Evolutionary conservation across 2,888 invertebrate genomes (phyloP), one percentile per base, ranked within the genome.

Genomic region (Lissonota sp.): DNA sequence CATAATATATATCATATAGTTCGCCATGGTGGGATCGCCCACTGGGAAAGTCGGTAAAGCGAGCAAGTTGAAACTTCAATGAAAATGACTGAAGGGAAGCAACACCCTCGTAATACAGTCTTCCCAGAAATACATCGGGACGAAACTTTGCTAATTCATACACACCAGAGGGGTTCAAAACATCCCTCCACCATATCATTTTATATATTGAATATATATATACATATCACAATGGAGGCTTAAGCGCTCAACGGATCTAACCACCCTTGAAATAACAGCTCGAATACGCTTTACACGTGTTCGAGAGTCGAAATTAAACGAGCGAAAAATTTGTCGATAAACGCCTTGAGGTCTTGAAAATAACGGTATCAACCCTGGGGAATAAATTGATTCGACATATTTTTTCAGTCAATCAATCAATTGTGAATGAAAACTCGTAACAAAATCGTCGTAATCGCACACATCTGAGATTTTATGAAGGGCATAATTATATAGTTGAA

Each of bases 81-180:
- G 44, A 62, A 81, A 81, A 53, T 53, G 49, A 14, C 46, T 62
- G 62, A 72, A 71, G 73, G 77, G 44, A 78, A 62, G 57, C 80
- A 58, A 76, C 64, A 73, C 73, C 77, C 80, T 64, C 63, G 16
- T 55, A 44, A 64, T 77, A 55, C 67, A 72, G 64, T 12, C 5
- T 42, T 8, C 16, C 26, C 42, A 37, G n/a, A 53, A 8, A 26
- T n/a, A 14, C 10, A 44, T 40, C 6, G 40, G 16, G 73, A 70
- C 69, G 73, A 73, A 81, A 81, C 63, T 81, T 81, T 73, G 73
- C 77, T 81, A 81, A 81, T 77, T 81, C 80, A 81, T 81, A 70
- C 63, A 26, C 26, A 46, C 64, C 58, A 44, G 74, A 72, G 80
- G 73, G 73, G 58, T 73, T 70, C 64, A 66, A 71, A 81, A 73